A percentile compares a stretch with the other conserved stretches of the same genome.
Evolutionary conservation across 2,113 vertebrate species (phyloP).

Genomic region (Limnothrissa miodon): DNA sequence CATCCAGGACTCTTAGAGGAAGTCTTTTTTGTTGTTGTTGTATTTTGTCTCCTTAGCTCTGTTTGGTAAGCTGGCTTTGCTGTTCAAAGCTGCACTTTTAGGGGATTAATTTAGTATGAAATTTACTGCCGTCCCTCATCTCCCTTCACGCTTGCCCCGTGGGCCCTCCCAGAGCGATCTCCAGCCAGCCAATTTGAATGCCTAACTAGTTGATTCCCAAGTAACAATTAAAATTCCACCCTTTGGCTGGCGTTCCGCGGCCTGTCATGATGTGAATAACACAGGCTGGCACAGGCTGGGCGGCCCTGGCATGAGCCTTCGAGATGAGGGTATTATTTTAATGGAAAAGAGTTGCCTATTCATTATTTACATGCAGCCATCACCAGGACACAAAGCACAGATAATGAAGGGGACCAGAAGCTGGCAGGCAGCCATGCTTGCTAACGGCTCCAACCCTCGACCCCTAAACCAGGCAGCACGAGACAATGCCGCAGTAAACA

Average conservation of each 20-base stretch:
- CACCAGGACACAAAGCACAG: conserved; percentile 62
- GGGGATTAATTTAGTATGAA: conserved; percentile 58
- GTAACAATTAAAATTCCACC: conserved; percentile 68
- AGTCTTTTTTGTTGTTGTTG: conserved; percentile 32
- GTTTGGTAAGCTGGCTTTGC: conserved; percentile 46
- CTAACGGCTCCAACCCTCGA: conserved; percentile 44
- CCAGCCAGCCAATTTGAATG: conserved; percentile 42
- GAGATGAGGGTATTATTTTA: conserved; percentile 72
- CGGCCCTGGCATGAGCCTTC: conserved; percentile 56
- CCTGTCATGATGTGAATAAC: conserved; percentile 50
- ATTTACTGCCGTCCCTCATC: conserved; percentile 46
- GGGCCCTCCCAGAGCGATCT: conserved; percentile 27
- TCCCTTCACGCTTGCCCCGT: conserved; percentile 32
- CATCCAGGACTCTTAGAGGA: conserved; percentile 30
- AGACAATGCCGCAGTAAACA: conserved; percentile 53
- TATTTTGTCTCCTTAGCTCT: conserved; percentile 22
- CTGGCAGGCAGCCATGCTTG: conserved; percentile 50
- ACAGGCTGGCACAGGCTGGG: conserved; percentile 47
- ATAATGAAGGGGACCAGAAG: conserved; percentile 62
- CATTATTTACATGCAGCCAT: conserved; percentile 60
- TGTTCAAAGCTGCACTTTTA: conserved; percentile 54
- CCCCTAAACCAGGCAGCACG: conserved; percentile 49
- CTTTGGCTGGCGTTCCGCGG: conserved; percentile 53
- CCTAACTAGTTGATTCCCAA: conserved; percentile 54
- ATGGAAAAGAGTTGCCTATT: conserved; percentile 68